These are phyloP conservation scores for Grammatotria lemairii DNA, from an alignment of 2,113 vertebrate genomes.

Conservation along the genomic window DNA sequence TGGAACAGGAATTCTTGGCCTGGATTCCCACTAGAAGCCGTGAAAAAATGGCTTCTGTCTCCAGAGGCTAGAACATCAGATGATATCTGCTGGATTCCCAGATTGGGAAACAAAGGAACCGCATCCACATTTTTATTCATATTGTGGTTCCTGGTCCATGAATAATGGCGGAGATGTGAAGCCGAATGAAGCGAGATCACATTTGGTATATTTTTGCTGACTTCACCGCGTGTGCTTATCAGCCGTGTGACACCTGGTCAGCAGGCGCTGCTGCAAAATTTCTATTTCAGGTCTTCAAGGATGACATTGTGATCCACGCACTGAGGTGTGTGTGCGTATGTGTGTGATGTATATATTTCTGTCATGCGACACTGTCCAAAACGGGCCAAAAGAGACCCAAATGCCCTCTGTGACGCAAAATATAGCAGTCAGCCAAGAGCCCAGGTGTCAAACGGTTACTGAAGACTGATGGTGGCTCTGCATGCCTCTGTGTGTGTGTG, in stretches of 20 bases:
- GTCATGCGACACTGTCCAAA: neutral
- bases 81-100: neutral
- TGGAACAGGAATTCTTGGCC: neutral
- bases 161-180: neutral
- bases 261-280: conserved; percentile 4
- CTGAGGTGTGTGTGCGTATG: neutral
- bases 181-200: neutral
- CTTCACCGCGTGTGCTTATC: neutral
- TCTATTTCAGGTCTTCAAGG: conserved; percentile 32
- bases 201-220: neutral
- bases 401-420: conserved; percentile 34
- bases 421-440: conserved; percentile 6
- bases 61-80: neutral
- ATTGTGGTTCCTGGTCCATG: neutral
- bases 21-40: neutral
- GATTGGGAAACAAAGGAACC: neutral
- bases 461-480: conserved; percentile 49
- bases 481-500: neutral
- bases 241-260: conserved; percentile 6
- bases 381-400: conserved; percentile 22
- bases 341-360: neutral
- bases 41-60: neutral
- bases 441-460: conserved; percentile 44
- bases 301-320: conserved; percentile 28
- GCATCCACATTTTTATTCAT: neutral